A percentile compares a stretch with the other conserved stretches of the same genome.
Evolutionary conservation across 1,140 invertebrate species (phyloP).

Genomic region (Panagrolaimus sp.): DNA sequence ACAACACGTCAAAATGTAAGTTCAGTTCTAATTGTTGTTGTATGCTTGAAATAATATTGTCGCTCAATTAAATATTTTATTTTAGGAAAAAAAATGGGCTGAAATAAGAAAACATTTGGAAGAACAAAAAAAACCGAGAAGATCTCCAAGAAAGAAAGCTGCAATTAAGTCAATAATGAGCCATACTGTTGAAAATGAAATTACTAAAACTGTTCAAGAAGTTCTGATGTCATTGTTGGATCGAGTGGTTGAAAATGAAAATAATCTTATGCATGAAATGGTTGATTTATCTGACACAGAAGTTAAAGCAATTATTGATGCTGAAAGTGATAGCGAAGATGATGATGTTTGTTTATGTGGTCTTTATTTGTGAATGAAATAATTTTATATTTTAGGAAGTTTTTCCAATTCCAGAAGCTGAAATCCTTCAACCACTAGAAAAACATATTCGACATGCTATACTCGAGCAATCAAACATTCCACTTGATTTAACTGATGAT

Average conservation of each 20-base stretch:
- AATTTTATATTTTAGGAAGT: neutral
- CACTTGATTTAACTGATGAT: neutral
- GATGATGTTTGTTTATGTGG: neutral
- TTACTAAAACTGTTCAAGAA: too few species aligned
- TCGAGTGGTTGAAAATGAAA: neutral
- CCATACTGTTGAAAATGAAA: neutral
- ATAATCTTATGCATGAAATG: neutral
- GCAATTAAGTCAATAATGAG: neutral
- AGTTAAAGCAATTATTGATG: neutral
- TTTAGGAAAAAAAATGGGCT: neutral
- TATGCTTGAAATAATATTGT: neutral
- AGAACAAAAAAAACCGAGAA: constrained; percentile 9
- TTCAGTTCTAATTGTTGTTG: neutral
- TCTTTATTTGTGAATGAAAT: neutral
- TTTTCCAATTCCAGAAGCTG: neutral
- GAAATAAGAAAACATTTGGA: neutral
- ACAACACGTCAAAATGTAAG: neutral
- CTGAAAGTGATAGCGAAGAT: neutral
- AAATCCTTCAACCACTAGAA: neutral
- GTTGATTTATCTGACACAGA: neutral
- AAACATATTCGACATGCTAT: constrained; percentile 13
- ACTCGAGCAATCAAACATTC: neutral
- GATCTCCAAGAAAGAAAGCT: neutral
- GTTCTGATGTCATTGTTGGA: too few species aligned
- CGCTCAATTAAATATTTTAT: neutral